Conservation (phyloP, 2,797 vertebrate species). For the Silurus lanzhouensis region DNA sequence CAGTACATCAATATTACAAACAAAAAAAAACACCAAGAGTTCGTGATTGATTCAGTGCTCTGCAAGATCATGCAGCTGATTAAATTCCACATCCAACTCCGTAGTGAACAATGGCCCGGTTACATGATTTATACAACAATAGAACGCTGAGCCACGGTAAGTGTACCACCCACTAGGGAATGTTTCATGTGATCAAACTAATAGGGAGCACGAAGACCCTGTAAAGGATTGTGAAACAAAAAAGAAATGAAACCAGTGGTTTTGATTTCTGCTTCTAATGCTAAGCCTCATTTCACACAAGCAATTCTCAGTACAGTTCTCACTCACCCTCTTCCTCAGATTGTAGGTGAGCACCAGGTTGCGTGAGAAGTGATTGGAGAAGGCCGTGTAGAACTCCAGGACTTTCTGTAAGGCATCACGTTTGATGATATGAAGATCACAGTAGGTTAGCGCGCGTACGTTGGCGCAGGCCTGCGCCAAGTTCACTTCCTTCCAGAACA, state of each 20-base stretch:
- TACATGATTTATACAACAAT: neutral
- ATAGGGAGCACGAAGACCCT: neutral
- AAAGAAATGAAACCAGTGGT: neutral
- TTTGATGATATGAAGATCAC: constrained; percentile 93
- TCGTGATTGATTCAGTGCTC: constrained; percentile 1
- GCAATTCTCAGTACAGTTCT: neutral
- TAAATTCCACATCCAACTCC: neutral
- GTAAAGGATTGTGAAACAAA: neutral
- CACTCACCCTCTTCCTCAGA: constrained; percentile 89
- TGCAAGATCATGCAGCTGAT: neutral
- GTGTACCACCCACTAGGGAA: neutral
- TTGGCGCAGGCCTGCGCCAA: constrained; percentile 92
- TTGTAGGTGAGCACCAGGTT: constrained; percentile 95
- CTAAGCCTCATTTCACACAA: neutral
- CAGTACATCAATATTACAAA: neutral
- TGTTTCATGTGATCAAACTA: neutral
- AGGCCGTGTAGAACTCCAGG: constrained; percentile 90
- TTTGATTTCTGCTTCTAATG: constrained; percentile 4
- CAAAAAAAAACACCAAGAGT: neutral
- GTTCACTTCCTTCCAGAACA: constrained; percentile 93
- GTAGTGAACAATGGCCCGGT: neutral
- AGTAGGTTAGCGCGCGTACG: constrained; percentile 92
- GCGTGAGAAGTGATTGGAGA: constrained; percentile 90
- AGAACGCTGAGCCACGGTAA: neutral
- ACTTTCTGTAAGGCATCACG: constrained; percentile 92